phyloP scores from a whole-genome alignment of 2,888 invertebrate species.

The Tubiluchus corallicola region DNA sequence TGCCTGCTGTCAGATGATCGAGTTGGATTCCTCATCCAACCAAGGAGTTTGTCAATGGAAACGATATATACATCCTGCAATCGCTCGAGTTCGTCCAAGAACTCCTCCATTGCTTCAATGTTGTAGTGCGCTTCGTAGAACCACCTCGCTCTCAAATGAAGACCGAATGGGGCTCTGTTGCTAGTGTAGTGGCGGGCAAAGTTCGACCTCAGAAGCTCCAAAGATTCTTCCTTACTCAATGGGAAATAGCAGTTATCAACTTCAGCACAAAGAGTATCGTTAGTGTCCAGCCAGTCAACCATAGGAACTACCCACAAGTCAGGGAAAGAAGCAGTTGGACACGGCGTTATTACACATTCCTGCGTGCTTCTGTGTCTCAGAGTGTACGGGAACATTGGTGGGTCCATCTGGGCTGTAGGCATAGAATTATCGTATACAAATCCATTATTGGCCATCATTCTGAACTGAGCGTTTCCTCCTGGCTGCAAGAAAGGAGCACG shows the following conservation, averaged over 20 bases:
- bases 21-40: too few species aligned
- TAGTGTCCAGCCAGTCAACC: slow-evolving; percentile 36
- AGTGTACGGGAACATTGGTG: slow-evolving; percentile 47
- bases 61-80: too few species aligned
- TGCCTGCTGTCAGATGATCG: too few species aligned
- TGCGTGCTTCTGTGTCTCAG: slow-evolving; percentile 38
- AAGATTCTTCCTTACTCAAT: slow-evolving; percentile 34
- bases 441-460: slow-evolving; percentile 34
- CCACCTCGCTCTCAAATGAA: too few species aligned
- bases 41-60: too few species aligned
- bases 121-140: too few species aligned
- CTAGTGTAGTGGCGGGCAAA: too few species aligned
- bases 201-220: slow-evolving; percentile 40
- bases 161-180: too few species aligned
- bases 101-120: too few species aligned
- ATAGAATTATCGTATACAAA: slow-evolving; percentile 43
- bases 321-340: slow-evolving; percentile 38
- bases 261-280: slow-evolving; percentile 43
- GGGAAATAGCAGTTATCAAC: slow-evolving; percentile 39
- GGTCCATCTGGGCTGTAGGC: slow-evolving; percentile 34
- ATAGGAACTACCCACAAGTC: slow-evolving; percentile 48
- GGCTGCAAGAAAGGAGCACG: slow-evolving; percentile 41
- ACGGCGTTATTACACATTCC: slow-evolving; percentile 38
- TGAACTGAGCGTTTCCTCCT: slow-evolving; percentile 40
- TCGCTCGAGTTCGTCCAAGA: too few species aligned